Evolutionary conservation across 2,888 invertebrate genomes (phyloP), one percentile per base, ranked within the genome.

Genomic region (Eulithis testata): DNA sequence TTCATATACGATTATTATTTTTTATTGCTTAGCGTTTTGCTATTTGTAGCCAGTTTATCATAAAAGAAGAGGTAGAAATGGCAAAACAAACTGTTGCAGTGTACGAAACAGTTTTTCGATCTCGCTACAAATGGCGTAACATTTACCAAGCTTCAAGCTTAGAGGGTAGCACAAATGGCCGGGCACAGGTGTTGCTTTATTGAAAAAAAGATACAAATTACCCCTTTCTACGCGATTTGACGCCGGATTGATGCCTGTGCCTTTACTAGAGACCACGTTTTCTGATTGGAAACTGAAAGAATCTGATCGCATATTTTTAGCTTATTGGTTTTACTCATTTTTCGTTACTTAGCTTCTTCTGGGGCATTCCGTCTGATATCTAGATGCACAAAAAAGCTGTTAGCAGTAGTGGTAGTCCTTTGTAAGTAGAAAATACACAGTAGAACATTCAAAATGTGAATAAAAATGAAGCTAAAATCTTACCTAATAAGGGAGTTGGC

Each of bases 121-220:
- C 87, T 88, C 82, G 75, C 83, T 87, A 90, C 91, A 92, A 92
- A 92, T 91, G 87, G 87, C 73, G 78, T 73, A 85, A 88, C 92
- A 90, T 92, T 93, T 89, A 89, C 89, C 88, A 90, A 85, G 85
- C 87, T 88, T 84, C 83, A 81, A 84, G 86, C 85, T 89, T 86
- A 86, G 86, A 85, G 85, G 80, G 83, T 83, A 80, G 82, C 86
- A 86, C 85, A 88, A 91, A 87, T 87, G 85, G 88, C 77, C 75
- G 79, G 75, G 81, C 88, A 82, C 91, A 91, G 91, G 92, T 93
- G 92, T 86, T 89, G 82, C 81, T 90, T 88, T 91, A 91, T 91
- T 91, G 90, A 90, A 91, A 91, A 87, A 91, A 90, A 90, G 88
- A 90, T 88, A 90, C 88, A 88, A 90, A 91, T 90, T 86, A 87